Percentiles rank a stretch among this genome's conserved stretches.
Conservation (phyloP, 2,797 vertebrate species). For the Otolemur crassicaudatus region DNA sequence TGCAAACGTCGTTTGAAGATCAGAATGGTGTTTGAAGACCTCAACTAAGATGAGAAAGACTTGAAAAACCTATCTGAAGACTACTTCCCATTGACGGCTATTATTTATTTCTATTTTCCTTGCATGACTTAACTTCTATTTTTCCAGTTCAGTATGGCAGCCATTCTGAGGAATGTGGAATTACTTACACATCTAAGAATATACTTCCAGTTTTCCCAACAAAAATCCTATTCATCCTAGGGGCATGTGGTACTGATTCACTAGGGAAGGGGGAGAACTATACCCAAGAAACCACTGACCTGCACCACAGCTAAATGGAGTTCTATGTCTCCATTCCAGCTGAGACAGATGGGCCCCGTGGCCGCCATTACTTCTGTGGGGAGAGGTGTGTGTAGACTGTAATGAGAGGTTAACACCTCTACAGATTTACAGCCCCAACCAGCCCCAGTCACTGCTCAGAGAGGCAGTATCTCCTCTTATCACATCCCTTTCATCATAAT, state of each 20-base stretch:
- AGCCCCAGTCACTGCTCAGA: neutral
- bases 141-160: neutral
- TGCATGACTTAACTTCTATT: neutral
- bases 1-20: conserved; percentile 38
- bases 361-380: neutral
- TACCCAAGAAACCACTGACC: neutral
- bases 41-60: conserved; percentile 24
- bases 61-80: neutral
- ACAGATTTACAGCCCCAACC: neutral
- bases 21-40: conserved; percentile 34
- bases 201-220: neutral
- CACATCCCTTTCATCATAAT: conserved; percentile 45
- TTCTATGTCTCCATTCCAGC: neutral
- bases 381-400: neutral
- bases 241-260: neutral
- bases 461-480: conserved; percentile 23
- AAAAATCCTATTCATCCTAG: neutral
- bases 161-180: neutral
- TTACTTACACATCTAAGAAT: conserved; percentile 19
- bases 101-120: conserved; percentile 39
- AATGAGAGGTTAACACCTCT: conserved; percentile 26
- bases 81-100: neutral
- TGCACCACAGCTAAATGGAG: neutral
- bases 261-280: neutral
- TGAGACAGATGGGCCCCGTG: neutral